Conservation (phyloP, 2,113 vertebrate genomes). For the Bujurquina vittata region DNA sequence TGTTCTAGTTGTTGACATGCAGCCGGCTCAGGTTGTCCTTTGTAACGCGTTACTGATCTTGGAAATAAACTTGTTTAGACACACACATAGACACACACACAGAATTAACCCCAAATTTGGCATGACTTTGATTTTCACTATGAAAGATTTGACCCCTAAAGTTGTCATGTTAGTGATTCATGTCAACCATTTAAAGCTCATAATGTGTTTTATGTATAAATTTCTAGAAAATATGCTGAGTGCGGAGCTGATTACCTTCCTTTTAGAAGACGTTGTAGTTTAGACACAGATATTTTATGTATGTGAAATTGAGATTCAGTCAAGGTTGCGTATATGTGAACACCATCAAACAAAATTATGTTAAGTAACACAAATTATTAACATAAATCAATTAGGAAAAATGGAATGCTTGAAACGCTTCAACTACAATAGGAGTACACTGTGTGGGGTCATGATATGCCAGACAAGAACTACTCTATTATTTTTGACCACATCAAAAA, state of each 20-base stretch:
- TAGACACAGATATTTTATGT: background rate
- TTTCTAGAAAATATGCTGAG: conserved; percentile 24
- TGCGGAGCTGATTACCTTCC: background rate
- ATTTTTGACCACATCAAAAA: no score
- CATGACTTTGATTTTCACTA: background rate
- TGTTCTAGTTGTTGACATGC: conserved; percentile 30
- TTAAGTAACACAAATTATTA: no score
- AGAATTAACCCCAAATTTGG: background rate
- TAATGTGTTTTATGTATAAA: conserved; percentile 8
- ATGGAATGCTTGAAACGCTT: background rate
- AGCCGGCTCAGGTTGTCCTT: background rate
- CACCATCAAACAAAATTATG: background rate
- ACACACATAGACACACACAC: background rate
- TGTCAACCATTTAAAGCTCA: background rate
- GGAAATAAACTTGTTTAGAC: conserved; percentile 19
- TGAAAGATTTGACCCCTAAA: background rate
- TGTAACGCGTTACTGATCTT: conserved; percentile 7
- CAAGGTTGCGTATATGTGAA: background rate
- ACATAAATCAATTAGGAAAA: background rate
- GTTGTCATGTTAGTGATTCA: background rate
- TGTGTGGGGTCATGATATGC: background rate
- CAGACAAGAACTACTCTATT: background rate
- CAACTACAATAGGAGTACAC: background rate
- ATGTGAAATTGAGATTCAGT: background rate
- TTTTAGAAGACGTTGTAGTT: background rate